A percentile compares a stretch with the other conserved stretches of the same genome.
Conservation (phyloP, 1,140 invertebrate species). For the Drosophila pallidifrons region DNA sequence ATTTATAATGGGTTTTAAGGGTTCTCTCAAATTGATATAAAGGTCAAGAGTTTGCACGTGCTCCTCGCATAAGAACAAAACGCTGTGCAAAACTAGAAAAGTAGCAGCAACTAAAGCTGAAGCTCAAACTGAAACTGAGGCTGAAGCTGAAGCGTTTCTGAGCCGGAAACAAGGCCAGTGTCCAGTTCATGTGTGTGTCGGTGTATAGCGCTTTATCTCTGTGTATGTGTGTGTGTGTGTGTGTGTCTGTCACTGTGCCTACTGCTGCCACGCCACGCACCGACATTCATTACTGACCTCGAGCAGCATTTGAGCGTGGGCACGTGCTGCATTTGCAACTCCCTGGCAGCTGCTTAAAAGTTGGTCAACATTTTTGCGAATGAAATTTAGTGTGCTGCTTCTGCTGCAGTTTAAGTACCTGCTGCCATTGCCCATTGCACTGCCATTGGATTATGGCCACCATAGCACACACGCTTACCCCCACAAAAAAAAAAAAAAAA, state of each 20-base stretch:
- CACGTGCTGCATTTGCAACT: conserved; percentile 63
- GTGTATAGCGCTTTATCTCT: conserved; percentile 7
- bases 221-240: conserved; percentile 19
- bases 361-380: conserved; percentile 50
- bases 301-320: conserved; percentile 16
- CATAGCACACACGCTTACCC: not conserved
- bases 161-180: conserved; percentile 60
- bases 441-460: conserved; percentile 1
- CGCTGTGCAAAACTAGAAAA: conserved; percentile 1
- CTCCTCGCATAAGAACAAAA: conserved; percentile 14
- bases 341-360: conserved; percentile 54
- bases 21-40: conserved; percentile 76
- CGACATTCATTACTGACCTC: conserved; percentile 39
- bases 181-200: not conserved
- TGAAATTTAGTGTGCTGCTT: conserved; percentile 69
- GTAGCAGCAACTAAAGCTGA: conserved; percentile 24
- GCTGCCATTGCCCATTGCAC: not conserved
- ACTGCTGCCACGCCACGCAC: conserved; percentile 10
- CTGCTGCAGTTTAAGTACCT: conserved; percentile 58
- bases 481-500: not conserved
- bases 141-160: not conserved
- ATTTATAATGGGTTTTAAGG: conserved; percentile 69
- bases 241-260: conserved; percentile 2
- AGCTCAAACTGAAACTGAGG: not conserved
- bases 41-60: conserved; percentile 69